phyloP scores from a whole-genome alignment of 2,888 invertebrate genomes.

The Oasisia sp. region DNA sequence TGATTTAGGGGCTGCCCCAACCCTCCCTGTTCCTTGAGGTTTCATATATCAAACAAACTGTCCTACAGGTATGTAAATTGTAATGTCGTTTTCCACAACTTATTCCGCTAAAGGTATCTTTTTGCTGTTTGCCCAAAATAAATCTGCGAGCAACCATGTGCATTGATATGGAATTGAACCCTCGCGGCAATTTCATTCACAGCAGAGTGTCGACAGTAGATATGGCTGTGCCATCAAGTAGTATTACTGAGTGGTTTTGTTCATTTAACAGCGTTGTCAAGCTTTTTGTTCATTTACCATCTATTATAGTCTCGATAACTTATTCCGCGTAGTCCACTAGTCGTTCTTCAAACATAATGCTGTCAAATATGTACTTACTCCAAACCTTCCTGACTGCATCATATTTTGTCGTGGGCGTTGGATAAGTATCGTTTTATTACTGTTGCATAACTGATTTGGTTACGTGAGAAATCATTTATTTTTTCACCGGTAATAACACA shows the following conservation, averaged over 20 bases:
- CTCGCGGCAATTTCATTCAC: background rate
- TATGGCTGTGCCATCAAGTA: background rate
- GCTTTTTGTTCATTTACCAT: background rate
- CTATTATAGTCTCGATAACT: background rate
- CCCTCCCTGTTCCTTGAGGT: background rate
- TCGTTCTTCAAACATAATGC: background rate
- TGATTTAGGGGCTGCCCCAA: background rate
- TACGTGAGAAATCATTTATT: constrained; percentile 6
- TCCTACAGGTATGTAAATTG: background rate
- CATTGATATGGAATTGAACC: background rate
- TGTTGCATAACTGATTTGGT: background rate
- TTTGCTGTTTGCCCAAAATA: background rate
- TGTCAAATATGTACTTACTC: background rate
- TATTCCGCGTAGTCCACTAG: background rate
- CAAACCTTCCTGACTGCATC: background rate
- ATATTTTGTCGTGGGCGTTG: background rate
- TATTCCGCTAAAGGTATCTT: background rate
- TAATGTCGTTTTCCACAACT: background rate
- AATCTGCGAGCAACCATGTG: background rate
- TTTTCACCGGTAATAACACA: background rate
- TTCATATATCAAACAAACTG: background rate
- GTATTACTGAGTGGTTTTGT: background rate
- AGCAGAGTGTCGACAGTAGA: background rate
- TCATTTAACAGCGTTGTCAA: background rate
- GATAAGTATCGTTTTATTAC: background rate